Conservation (phyloP, 2,797 vertebrate species). For the Pelodytes ibericus region DNA sequence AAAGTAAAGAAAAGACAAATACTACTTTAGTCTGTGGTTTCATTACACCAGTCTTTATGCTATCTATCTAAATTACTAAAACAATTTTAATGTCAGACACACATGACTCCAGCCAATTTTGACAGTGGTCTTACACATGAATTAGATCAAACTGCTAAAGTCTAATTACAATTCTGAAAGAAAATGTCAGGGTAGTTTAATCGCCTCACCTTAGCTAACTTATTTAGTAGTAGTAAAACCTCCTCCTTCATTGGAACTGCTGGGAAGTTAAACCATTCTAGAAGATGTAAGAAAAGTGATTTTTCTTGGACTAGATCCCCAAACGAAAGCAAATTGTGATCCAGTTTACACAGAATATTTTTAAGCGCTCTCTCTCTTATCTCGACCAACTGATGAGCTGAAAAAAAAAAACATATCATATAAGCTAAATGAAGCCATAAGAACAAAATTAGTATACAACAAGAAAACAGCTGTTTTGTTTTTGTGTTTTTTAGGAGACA, state of each 20-base stretch:
- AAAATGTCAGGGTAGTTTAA: too few species aligned
- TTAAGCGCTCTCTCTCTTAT: conserved; percentile 88
- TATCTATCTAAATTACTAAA: too few species aligned
- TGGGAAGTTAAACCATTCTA: conserved; percentile 96
- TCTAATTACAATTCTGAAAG: too few species aligned
- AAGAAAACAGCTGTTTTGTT: not conserved
- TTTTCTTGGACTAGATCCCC: conserved; percentile 85
- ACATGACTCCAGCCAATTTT: too few species aligned
- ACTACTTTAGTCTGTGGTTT: too few species aligned
- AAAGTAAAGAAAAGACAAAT: too few species aligned
- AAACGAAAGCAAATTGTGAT: conserved; percentile 80
- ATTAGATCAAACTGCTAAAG: too few species aligned
- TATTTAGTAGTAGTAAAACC: conserved; percentile 78
- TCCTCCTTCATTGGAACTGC: conserved; percentile 85
- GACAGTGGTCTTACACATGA: too few species aligned
- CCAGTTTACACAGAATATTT: conserved; percentile 84
- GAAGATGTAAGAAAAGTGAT: conserved; percentile 79
- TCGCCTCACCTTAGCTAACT: conserved; percentile 80
- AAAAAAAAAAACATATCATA: not conserved
- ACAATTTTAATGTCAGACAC: too few species aligned
- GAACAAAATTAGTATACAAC: too few species aligned
- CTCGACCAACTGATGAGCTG: conserved; percentile 89
- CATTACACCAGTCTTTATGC: too few species aligned
- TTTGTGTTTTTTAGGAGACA: not conserved
- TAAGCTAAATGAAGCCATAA: not conserved